Evolutionary conservation across 1,140 invertebrate genomes (phyloP).

Genomic region (Atta cephalotes): DNA sequence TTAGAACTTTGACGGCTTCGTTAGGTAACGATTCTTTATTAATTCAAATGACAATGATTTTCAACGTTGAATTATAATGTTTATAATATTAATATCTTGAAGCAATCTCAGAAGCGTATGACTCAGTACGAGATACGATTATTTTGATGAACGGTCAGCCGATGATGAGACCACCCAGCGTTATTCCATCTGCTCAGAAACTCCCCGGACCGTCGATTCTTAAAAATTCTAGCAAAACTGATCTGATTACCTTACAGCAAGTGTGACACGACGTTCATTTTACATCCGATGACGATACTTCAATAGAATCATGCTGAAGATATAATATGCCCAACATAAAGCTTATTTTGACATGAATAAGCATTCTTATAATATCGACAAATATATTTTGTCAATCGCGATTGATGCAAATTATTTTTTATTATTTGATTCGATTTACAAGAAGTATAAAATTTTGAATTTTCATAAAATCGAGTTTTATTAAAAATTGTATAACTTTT

Average conservation of each 20-base stretch:
- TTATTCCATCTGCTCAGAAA: conserved; percentile 77
- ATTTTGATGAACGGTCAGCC: conserved; percentile 88
- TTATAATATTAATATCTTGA: conserved; percentile 37
- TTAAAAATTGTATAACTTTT: neutral
- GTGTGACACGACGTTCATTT: conserved; percentile 80
- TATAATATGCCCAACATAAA: neutral
- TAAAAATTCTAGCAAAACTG: conserved; percentile 86
- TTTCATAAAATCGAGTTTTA: neutral
- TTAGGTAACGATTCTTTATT: conserved; percentile 74
- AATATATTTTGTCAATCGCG: neutral
- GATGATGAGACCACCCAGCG: conserved; percentile 82
- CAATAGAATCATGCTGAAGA: conserved; percentile 9
- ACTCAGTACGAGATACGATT: conserved; percentile 87
- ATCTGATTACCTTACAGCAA: conserved; percentile 84
- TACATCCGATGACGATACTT: conserved; percentile 57
- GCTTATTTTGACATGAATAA: neutral
- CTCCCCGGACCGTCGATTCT: conserved; percentile 86
- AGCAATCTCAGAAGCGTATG: conserved; percentile 81
- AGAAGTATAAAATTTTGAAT: neutral
- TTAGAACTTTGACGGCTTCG: conserved; percentile 80
- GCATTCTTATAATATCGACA: neutral
- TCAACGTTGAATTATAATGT: neutral
- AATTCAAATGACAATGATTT: neutral
- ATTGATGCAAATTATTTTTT: conserved; percentile 4
- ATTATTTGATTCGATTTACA: neutral